phyloP scores from a whole-genome alignment of 2,888 invertebrate genomes.

The Epinotia brunnichana region DNA sequence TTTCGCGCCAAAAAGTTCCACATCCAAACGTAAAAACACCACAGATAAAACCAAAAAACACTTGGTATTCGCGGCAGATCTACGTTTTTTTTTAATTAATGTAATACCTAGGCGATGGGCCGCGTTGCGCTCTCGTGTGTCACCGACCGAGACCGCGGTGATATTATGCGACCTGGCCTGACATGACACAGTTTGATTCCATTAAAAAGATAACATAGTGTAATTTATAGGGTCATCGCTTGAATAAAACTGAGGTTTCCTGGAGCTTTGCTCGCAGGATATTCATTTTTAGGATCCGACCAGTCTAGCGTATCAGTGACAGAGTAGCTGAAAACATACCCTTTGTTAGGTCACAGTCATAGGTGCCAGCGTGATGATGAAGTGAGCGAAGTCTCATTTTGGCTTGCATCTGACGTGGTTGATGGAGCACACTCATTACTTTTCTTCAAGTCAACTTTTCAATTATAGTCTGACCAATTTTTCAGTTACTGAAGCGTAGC shows the following conservation, averaged over 20 bases:
- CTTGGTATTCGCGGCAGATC: conserved; percentile 12
- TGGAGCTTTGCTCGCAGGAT: background rate
- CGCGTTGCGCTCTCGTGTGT: conserved; percentile 58
- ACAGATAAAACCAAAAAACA: conserved; percentile 30
- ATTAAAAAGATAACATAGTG: conserved; percentile 70
- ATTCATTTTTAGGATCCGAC: background rate
- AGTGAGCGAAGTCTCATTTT: no score
- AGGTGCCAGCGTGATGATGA: no score
- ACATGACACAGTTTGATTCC: conserved; percentile 74
- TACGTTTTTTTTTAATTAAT: conserved; percentile 31
- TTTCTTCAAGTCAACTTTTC: no score
- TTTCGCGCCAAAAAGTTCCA: conserved; percentile 76
- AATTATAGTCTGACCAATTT: no score
- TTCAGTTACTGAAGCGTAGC: no score
- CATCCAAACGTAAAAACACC: conserved; percentile 61
- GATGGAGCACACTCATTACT: no score
- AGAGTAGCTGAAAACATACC: background rate
- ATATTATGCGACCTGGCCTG: conserved; percentile 71
- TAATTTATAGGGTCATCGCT: conserved; percentile 67
- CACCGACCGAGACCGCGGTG: conserved; percentile 56
- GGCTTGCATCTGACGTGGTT: no score
- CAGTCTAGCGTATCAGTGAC: no score
- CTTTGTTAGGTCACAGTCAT: background rate
- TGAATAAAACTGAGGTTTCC: conserved; percentile 43
- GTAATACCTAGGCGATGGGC: conserved; percentile 31